These are phyloP conservation scores for Caenorhabditis panamensis DNA, from an alignment of 2,888 invertebrate genomes.

Conservation along the genomic window DNA sequence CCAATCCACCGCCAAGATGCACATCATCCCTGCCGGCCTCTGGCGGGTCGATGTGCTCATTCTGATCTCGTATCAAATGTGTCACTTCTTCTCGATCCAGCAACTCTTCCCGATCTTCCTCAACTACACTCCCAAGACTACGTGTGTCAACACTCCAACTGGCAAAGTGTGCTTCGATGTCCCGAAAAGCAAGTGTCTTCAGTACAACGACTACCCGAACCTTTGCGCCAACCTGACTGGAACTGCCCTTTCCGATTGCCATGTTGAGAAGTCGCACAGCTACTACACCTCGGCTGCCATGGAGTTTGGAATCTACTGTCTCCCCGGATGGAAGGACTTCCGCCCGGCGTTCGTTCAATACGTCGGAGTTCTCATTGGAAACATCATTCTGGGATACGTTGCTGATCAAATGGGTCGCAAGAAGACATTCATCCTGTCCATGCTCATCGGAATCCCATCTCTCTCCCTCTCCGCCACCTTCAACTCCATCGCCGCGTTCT, in stretches of 20 bases:
- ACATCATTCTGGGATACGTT: conserved; percentile 66
- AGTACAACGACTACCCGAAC: conserved; percentile 59
- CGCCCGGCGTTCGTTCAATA: conserved; percentile 71
- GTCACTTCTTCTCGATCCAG: conserved; percentile 72
- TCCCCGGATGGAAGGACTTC: conserved; percentile 67
- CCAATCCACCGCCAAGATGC: conserved; percentile 32
- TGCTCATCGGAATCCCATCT: conserved; percentile 66
- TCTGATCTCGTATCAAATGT: conserved; percentile 69
- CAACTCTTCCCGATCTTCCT: conserved; percentile 72
- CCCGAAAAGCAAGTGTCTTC: conserved; percentile 67
- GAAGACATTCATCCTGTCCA: conserved; percentile 68
- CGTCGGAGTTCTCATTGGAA: conserved; percentile 70
- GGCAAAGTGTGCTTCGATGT: conserved; percentile 65
- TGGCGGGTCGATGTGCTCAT: conserved; percentile 70
- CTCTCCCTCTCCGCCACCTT: conserved; percentile 64
- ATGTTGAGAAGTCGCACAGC: conserved; percentile 54
- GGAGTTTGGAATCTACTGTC: conserved; percentile 67
- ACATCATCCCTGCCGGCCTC: conserved; percentile 58
- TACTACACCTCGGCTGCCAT: conserved; percentile 69
- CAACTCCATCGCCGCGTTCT: conserved; percentile 65
- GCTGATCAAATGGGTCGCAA: conserved; percentile 66
- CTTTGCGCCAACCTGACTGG: conserved; percentile 58
- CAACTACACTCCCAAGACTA: conserved; percentile 71
- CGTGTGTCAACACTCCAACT: conserved; percentile 57
- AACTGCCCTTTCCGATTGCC: conserved; percentile 52